Base-by-base conservation (phyloP, 2,797 vertebrate species). In the Lophotriccus pileatus region DNA sequence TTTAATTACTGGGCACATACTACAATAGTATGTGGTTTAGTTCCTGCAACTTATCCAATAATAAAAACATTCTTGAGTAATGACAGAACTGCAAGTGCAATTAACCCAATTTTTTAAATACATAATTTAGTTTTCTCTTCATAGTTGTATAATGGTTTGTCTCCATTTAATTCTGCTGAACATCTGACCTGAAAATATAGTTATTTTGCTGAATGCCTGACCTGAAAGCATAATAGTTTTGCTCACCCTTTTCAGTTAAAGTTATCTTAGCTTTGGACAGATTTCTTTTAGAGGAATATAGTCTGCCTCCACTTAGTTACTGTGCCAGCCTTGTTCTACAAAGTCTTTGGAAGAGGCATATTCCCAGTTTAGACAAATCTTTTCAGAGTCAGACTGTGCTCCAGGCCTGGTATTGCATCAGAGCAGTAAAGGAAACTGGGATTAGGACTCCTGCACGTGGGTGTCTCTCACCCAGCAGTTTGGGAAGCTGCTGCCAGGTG, bases 381-480 rank as follows among this genome's bases (percentile, higher is more conserved):
- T n/a, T 73, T 52, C 39, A n/a, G 85, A 37, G 9, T 16, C 41
- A 18, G 56, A 2, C 28, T 6, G 49, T 16, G 74, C 56, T 93
- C 13, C 81, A 20, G 67, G 80, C 49, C 50, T 5, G 37, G 7
- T 27, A 4, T 53, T 78, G 37, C 39, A 6, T 47, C 44, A 16
- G 50, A 15, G 22, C 5, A 46, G 39, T 4, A 1, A 30, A 7
- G 8, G 43, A 20, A 69, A 9, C 59, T 5, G 34, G 32, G 44
- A 2, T 15, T 0, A 2, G 47, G 16, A 47, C 28, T 52, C 4
- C 28, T 7, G 28, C 5, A 0, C 3, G 15, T 8, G 80, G n/a
- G 53, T 8, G 43, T 49, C 58, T 18, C 0, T 8, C 41, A 7
- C 5, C 64, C n/a, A 6, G 79, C 64, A 10, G 16, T 21, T 16